Base-by-base conservation (phyloP, 2,888 invertebrate species). In the Cistogaster globosa region DNA sequence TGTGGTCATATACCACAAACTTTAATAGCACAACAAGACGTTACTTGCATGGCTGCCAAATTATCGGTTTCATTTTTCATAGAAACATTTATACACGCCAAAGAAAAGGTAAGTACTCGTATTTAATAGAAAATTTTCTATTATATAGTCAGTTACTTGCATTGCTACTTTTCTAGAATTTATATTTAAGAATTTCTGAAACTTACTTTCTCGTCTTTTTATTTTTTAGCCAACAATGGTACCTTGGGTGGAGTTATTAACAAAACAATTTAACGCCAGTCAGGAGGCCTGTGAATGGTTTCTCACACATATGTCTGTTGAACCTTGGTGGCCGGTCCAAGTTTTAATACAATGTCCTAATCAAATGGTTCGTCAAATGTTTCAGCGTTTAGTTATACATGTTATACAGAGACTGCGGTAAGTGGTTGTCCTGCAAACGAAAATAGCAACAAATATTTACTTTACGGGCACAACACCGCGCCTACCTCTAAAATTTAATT, bases 301-400 rank as follows among this genome's bases (percentile, higher is more conserved):
- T 92, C 93, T 98, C 74, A 96, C 97, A 84, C 97, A 97, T 90
- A 98, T 98, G 98, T 97, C 98, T 0, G 95, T 96, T 84, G 97
- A 98, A 91, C 97, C 97, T 62, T 98, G 98, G 97, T 98, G 98
- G 98, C 98, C 98, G 6, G 96, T 98, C 90, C 97, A 97, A 93
- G 97, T 97, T 89, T 94, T 98, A 91, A 96, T 98, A 91, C 98
- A 98, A 93, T 98, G 98, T 93, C 98, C 98, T 45, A 98, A 98
- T 94, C 98, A 98, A 93, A 98, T 98, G 96, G 98, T 98, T 83
- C 94, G 98, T 87, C 98, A 98, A 93, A 98, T 98, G 97, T 98
- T 98, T 93, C 98, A 98, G 93, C 95, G 98, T 89, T 94, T 98
- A 89, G 97, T 98, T 90, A 97, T 98, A 92, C 98, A 98, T 92